Evolutionary conservation across 2,113 vertebrate genomes (phyloP), one percentile per base, ranked within the genome.

Genomic region (Pardalotus punctatus): DNA sequence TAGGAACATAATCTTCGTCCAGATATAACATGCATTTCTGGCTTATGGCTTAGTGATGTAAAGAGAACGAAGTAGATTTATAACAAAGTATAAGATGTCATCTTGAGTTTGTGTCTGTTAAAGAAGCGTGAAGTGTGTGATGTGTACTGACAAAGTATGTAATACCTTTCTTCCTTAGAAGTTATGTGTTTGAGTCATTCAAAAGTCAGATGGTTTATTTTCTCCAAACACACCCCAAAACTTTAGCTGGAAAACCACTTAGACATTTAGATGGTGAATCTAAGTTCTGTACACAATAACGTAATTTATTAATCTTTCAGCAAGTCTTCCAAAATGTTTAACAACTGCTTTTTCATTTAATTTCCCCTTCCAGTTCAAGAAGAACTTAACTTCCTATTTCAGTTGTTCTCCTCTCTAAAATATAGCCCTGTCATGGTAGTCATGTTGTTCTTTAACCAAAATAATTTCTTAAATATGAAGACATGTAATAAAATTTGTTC

Each of bases 1-100:
- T 96, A 71, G 78, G 72, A 76, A 97, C 90, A 96, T 58, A 93
- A 57, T 91, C 73, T 96, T 97, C 91, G 97, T 97, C 86, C 86
- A 98, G 92, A 74, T 97, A 93, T 78, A 96, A 95, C 70, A 97
- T 95, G 47, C 73, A 88, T 94, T 98, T 98, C 92, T 10, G 25
- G 92, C 23, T 88, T 94, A 92, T 5, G 23, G 90, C 62, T 97
- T 96, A 97, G 58, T 95, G 94, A 93, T 96, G 82, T 95, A 96
- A 96, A 96, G 83, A 96, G 74, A 97, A 97, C 53, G 73, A 94
- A 94, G 83, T 79, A 92, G 85, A 81, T 83, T 80, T 84, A 95
- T 88, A 97, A 92, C 81, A 96, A 95, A 96, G 92, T 40, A 81
- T 93, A 88, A 96, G 90, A 97, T 95, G 86, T 64, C 93, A 94